A percentile compares a stretch with the other conserved stretches of the same genome.
phyloP scores from a whole-genome alignment of 2,797 vertebrate genomes.

The Aldrovandia affinis region DNA sequence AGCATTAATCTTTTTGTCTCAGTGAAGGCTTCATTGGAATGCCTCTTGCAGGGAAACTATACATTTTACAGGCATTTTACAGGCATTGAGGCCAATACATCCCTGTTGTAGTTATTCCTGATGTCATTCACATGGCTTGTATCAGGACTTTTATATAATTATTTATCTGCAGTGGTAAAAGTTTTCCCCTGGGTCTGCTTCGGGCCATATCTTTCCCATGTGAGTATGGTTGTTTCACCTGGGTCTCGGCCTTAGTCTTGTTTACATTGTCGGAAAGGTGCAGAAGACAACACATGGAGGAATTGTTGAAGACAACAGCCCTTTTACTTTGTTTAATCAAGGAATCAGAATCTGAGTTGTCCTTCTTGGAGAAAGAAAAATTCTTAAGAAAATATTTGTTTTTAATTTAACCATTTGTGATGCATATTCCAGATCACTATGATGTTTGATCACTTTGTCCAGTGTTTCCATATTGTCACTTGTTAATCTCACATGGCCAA shows the following conservation, averaged over 20 bases:
- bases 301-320: neutral
- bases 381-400: neutral
- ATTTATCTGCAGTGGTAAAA: conserved; percentile 15
- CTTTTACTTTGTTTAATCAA: neutral
- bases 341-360: neutral
- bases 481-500: neutral
- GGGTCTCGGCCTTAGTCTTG: neutral
- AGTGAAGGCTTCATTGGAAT: conserved; percentile 25
- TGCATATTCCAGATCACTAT: neutral
- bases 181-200: neutral
- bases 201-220: neutral
- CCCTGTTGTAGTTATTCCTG: conserved; percentile 12
- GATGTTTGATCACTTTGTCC: neutral
- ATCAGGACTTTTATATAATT: conserved; percentile 20
- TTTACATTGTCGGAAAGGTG: neutral
- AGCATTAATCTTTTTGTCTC: conserved; percentile 34
- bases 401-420: neutral
- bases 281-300: neutral
- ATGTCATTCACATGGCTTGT: conserved; percentile 22
- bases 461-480: neutral
- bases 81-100: conserved; percentile 15
- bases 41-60: conserved; percentile 15
- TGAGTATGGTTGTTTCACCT: neutral
- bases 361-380: neutral
- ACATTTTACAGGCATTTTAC: conserved; percentile 21